Base-by-base conservation (phyloP, 2,888 invertebrate genomes). In the Macrophya annulata region DNA sequence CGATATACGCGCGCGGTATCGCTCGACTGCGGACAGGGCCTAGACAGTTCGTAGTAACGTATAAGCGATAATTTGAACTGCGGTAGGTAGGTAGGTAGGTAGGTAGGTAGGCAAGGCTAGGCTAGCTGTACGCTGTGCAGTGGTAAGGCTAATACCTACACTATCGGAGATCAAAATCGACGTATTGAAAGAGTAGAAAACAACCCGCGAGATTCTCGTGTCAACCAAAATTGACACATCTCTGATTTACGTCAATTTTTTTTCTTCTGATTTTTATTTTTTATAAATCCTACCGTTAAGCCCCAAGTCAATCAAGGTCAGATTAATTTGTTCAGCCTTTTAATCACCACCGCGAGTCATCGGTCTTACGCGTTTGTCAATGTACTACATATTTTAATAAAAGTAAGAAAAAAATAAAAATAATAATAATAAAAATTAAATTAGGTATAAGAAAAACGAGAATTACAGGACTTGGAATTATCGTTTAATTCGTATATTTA, bases 171-270 rank as follows among this genome's bases (percentile, higher is more conserved):
- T 62, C 25, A 12, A 31, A 62, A 21, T 21, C 25, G 21, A 21
- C 62, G 25, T 62, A 8, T 62, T 25, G 12, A 31, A 25, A 31
- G 68, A 68, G 68, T 37, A 25, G 48, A 37, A 37, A 68, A 68
- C 68, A 68, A 37, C 68, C 68, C 68, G 68, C 68, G 68, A 31
- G 37, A 37, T 31, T 37, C 37, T 68, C 8, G 37, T 37, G 68
- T 68, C 68, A 68, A 68, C 0, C 68, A 15, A 5, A 68, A 37
- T 37, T 37, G 68, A 68, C 68, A 68, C 68, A 68, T 68, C 68
- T 68, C 68, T 31, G 68, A 68, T 68, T 68, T 68, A 37, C 68
- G 68, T 68, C 68, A 68, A 68, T 6, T 37, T 37, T 17, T 31
- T 31, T 31, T 31, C 1, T 31, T 31, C 1, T 31, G 10, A 10